A percentile compares a stretch with the other conserved stretches of the same genome.
phyloP scores from a whole-genome alignment of 1,140 invertebrate genomes.

The Pissodes strobi region DNA sequence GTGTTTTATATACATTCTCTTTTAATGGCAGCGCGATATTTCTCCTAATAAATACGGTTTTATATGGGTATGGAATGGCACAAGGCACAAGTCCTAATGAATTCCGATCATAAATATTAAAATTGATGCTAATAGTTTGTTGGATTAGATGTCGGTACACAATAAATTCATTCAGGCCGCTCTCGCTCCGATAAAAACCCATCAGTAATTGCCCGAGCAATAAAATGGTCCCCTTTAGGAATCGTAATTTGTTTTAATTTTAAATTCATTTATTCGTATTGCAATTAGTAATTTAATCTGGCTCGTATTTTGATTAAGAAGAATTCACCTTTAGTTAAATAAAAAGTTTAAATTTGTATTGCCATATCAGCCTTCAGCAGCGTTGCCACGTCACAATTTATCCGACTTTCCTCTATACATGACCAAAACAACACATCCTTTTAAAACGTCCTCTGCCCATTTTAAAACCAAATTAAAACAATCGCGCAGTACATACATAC shows the following conservation, averaged over 20 bases:
- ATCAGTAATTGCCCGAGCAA: background rate
- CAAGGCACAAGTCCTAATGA: conserved; percentile 17
- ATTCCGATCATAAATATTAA: conserved; percentile 23
- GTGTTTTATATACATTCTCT: conserved; percentile 8
- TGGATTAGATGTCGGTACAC: background rate
- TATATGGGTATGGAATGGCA: conserved; percentile 18
- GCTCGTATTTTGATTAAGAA: too few species aligned
- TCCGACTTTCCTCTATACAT: too few species aligned
- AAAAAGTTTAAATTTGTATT: too few species aligned
- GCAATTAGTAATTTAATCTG: background rate
- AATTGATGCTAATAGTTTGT: conserved; percentile 9
- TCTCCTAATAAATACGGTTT: conserved; percentile 12
- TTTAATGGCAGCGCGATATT: conserved; percentile 8
- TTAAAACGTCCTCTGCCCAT: background rate
- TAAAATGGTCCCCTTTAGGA: background rate
- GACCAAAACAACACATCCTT: background rate
- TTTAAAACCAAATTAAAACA: background rate
- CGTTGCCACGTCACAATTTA: too few species aligned
- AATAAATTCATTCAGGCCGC: background rate
- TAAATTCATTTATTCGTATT: background rate
- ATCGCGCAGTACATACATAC: background rate
- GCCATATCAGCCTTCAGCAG: too few species aligned
- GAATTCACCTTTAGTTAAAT: too few species aligned
- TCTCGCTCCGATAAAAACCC: background rate
- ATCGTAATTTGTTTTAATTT: background rate